These are phyloP conservation scores for Erpetoichthys calabaricus DNA, from an alignment of 2,797 vertebrate species.

Conservation along the genomic window DNA sequence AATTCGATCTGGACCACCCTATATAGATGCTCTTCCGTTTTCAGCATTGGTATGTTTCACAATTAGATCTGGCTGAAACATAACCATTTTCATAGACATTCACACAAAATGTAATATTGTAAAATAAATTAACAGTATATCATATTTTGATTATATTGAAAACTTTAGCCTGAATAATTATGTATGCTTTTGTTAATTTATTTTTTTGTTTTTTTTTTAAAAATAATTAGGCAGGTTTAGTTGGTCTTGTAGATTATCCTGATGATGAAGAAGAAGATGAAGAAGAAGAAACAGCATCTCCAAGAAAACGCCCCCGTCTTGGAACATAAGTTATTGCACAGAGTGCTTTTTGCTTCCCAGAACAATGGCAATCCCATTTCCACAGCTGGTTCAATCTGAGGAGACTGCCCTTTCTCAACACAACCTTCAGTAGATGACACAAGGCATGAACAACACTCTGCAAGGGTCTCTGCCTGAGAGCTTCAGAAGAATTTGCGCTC, in stretches of 20 bases:
- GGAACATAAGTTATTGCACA: slow-evolving; percentile 66
- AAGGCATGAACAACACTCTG: slow-evolving; percentile 46
- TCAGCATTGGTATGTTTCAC: too few species aligned
- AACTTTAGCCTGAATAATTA: too few species aligned
- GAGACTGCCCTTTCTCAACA: slow-evolving; percentile 29
- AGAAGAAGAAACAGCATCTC: slow-evolving; percentile 69
- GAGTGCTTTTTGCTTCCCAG: slow-evolving; percentile 36
- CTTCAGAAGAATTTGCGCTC: slow-evolving; percentile 40
- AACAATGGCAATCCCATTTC: slow-evolving; percentile 50
- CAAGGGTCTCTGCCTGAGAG: slow-evolving; percentile 48
- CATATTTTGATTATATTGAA: too few species aligned
- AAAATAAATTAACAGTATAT: too few species aligned
- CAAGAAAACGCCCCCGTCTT: slow-evolving; percentile 84
- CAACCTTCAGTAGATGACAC: slow-evolving; percentile 36
- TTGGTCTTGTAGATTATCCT: slow-evolving; percentile 95
- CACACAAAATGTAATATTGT: too few species aligned
- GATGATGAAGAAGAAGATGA: slow-evolving; percentile 95
- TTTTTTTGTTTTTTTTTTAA: slow-evolving; percentile 11
- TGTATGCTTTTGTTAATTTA: background rate
- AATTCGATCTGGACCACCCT: too few species aligned
- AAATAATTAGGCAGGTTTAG: slow-evolving; percentile 64
- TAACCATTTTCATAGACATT: too few species aligned
- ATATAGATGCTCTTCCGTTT: too few species aligned
- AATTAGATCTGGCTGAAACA: too few species aligned
- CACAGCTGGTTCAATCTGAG: slow-evolving; percentile 48